A percentile compares a stretch with the other conserved stretches of the same genome.
These are phyloP conservation scores for Drosophila paranaensis DNA, from an alignment of 2,888 invertebrate species.

Conservation along the genomic window DNA sequence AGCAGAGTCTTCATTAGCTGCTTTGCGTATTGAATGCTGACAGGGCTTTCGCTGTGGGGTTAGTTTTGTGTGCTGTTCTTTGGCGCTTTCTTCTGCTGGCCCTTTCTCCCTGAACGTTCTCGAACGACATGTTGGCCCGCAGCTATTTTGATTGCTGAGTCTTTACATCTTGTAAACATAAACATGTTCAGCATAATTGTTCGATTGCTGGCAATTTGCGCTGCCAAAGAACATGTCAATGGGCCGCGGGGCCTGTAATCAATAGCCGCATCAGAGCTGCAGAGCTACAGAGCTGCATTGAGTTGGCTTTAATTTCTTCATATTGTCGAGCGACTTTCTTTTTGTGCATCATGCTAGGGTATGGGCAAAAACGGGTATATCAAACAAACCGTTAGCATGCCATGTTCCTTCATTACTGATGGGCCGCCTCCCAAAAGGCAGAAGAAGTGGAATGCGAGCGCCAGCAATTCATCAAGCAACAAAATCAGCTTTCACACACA, in stretches of 20 bases:
- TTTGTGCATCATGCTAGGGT: slow-evolving; percentile 17
- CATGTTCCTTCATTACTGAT: slow-evolving; percentile 46
- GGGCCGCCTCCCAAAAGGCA: slow-evolving; percentile 20
- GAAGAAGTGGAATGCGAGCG: slow-evolving; percentile 26
- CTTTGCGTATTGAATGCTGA: not conserved
- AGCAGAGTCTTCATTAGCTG: not conserved
- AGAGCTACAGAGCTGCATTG: slow-evolving; percentile 9
- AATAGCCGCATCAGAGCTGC: slow-evolving; percentile 23
- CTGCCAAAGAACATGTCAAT: slow-evolving; percentile 68
- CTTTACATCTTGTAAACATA: slow-evolving; percentile 75
- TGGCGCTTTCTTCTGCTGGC: slow-evolving; percentile 1
- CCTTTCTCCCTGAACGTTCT: not conserved
- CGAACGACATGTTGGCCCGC: slow-evolving; percentile 56
- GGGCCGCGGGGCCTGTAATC: slow-evolving; percentile 64
- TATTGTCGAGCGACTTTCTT: slow-evolving; percentile 71
- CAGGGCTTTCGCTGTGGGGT: not conserved
- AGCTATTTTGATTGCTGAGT: slow-evolving; percentile 67
- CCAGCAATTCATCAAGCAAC: slow-evolving; percentile 42
- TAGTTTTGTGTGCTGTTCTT: not conserved
- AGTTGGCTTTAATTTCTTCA: slow-evolving; percentile 69
- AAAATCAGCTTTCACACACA: slow-evolving; percentile 53
- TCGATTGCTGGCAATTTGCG: slow-evolving; percentile 54
- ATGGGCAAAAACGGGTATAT: slow-evolving; percentile 43
- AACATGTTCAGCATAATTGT: slow-evolving; percentile 66
- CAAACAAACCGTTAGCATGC: slow-evolving; percentile 75